Conservation (phyloP, 2,797 vertebrate genomes). For the Danio tinwini region DNA sequence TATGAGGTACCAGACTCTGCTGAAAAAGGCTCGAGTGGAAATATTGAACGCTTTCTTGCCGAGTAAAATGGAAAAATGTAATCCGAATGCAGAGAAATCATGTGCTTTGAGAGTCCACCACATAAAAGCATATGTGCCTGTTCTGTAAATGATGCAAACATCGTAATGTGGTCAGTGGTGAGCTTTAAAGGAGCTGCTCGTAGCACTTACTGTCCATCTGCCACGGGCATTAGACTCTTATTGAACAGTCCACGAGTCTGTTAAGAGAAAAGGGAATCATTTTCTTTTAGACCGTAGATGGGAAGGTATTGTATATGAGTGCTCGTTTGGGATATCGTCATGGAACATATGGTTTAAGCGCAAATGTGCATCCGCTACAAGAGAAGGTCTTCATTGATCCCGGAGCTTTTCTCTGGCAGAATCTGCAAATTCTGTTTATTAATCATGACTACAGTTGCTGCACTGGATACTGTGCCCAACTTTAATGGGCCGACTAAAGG, state of each 20-base stretch:
- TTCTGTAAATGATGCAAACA: slow-evolving; percentile 55
- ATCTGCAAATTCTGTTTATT: slow-evolving; percentile 68
- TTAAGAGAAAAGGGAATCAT: slow-evolving; percentile 47
- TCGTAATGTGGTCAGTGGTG: slow-evolving; percentile 56
- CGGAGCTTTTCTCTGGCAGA: slow-evolving; percentile 45
- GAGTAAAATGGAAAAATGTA: slow-evolving; percentile 48
- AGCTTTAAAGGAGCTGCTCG: slow-evolving; percentile 49
- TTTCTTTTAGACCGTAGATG: slow-evolving; percentile 29
- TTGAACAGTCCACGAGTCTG: slow-evolving; percentile 39
- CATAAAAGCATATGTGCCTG: slow-evolving; percentile 51
- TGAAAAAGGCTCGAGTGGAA: slow-evolving; percentile 8
- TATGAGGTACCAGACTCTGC: slow-evolving; percentile 2
- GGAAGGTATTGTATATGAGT: slow-evolving; percentile 35
- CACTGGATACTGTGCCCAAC: slow-evolving; percentile 58
- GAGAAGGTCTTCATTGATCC: slow-evolving; percentile 48
- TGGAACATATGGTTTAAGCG: slow-evolving; percentile 64
- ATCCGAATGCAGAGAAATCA: slow-evolving; percentile 49
- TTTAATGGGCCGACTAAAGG: slow-evolving; percentile 52
- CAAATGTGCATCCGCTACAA: slow-evolving; percentile 67
- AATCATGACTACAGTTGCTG: slow-evolving; percentile 71
- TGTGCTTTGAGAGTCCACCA: slow-evolving; percentile 44
- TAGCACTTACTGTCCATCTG: slow-evolving; percentile 59
- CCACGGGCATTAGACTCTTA: slow-evolving; percentile 49
- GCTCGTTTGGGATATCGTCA: slow-evolving; percentile 45
- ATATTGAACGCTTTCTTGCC: slow-evolving; percentile 24